Percentiles rank a stretch among this genome's conserved stretches.
Conservation (phyloP, 2,888 invertebrate genomes). For the Dryadula phaetusa region DNA sequence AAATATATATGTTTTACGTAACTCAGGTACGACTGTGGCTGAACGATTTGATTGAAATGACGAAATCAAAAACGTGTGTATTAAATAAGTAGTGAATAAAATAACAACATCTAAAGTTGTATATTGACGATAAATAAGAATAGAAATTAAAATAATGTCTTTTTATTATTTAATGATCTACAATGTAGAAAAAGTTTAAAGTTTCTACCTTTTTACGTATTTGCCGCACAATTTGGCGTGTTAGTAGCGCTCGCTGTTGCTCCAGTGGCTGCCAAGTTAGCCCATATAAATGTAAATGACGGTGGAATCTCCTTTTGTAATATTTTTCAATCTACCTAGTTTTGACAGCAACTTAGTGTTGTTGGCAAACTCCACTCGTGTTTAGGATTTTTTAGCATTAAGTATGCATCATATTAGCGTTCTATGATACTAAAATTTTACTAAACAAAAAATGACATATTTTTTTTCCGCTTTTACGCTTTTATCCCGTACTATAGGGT, state of each 20-base stretch:
- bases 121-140: neutral
- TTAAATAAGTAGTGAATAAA: no score
- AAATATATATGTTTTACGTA: no score
- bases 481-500: no score
- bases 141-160: neutral
- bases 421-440: neutral
- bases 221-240: slow-evolving; percentile 22
- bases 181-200: neutral
- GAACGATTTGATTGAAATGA: no score
- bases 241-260: slow-evolving; percentile 38
- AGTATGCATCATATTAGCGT: neutral
- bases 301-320: slow-evolving; percentile 52
- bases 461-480: no score
- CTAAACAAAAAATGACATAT: neutral
- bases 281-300: slow-evolving; percentile 77
- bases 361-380: slow-evolving; percentile 41
- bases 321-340: slow-evolving; percentile 68
- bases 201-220: slow-evolving; percentile 5
- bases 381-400: slow-evolving; percentile 41
- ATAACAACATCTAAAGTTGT: no score
- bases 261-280: slow-evolving; percentile 60
- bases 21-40: no score
- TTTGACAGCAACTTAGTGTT: slow-evolving; percentile 42
- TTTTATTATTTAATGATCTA: slow-evolving; percentile 2
- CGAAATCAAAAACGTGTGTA: no score